These are phyloP conservation scores for Baronia brevicornis DNA, from an alignment of 2,888 invertebrate genomes.

Conservation along the genomic window DNA sequence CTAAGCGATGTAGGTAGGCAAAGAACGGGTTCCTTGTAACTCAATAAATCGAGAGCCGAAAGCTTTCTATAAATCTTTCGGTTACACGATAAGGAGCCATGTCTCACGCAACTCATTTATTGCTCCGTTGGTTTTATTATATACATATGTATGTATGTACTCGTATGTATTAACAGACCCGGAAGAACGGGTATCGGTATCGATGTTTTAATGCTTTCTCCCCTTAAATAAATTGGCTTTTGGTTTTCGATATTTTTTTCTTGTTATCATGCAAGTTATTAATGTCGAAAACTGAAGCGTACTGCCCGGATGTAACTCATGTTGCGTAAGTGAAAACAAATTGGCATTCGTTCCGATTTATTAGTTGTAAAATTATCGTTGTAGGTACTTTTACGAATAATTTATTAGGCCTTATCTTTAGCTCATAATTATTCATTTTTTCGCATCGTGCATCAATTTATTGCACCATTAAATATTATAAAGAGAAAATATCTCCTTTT, in stretches of 20 bases:
- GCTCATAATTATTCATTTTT: constrained; percentile 22
- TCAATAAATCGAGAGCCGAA: constrained; percentile 62
- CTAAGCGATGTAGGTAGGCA: constrained; percentile 68
- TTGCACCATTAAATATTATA: too few species aligned
- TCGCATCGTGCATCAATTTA: too few species aligned
- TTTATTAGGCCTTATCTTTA: constrained; percentile 44
- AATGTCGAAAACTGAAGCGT: constrained; percentile 24
- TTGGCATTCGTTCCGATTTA: constrained; percentile 38
- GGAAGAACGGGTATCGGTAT: constrained; percentile 50
- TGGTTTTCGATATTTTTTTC: constrained; percentile 26
- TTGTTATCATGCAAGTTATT: constrained; percentile 29
- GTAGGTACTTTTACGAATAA: constrained; percentile 42
- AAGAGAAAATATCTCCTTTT: too few species aligned
- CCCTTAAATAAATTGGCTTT: constrained; percentile 24
- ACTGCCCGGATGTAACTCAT: constrained; percentile 16
- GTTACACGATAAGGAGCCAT: constrained; percentile 71
- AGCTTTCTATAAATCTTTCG: constrained; percentile 67
- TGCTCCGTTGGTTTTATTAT: constrained; percentile 38
- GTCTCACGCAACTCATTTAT: constrained; percentile 69
- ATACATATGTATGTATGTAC: constrained; percentile 32
- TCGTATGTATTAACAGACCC: constrained; percentile 32
- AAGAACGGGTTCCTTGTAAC: constrained; percentile 67
- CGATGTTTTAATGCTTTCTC: constrained; percentile 41
- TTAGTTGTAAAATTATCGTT: constrained; percentile 40
- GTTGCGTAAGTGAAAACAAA: constrained; percentile 30